Conservation (phyloP, 2,888 invertebrate species). For the Thecophora atra region DNA sequence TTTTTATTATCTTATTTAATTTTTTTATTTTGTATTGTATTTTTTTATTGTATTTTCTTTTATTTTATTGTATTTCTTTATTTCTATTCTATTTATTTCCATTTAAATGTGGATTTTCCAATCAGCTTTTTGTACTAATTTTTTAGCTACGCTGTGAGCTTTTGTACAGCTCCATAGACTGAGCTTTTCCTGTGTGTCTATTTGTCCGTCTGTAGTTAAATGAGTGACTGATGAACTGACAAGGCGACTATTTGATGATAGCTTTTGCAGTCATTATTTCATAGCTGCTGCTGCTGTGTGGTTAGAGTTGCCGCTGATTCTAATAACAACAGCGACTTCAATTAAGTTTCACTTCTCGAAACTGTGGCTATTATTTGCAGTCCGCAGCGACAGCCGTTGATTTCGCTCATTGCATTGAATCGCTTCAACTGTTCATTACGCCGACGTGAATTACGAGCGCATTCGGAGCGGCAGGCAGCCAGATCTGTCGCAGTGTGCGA, state of each 20-base stretch:
- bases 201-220: not conserved
- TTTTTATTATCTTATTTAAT: too few species aligned
- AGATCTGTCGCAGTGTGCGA: not conserved
- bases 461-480: not conserved
- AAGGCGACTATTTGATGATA: not conserved
- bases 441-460: not conserved
- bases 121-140: too few species aligned
- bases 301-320: not conserved
- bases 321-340: not conserved
- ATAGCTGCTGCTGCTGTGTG: not conserved
- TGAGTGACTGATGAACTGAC: not conserved
- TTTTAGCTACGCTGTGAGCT: not conserved
- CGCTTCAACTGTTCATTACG: conserved; percentile 20
- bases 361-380: not conserved
- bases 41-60: too few species aligned
- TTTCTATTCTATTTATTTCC: too few species aligned
- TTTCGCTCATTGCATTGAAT: not conserved
- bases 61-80: too few species aligned
- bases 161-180: not conserved
- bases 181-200: not conserved
- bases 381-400: not conserved
- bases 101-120: too few species aligned
- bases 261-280: not conserved
- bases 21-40: too few species aligned
- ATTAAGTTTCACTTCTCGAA: not conserved